Evolutionary conservation across 2,888 invertebrate genomes (phyloP), one percentile per base, ranked within the genome.

Genomic region (Rhimphoctona megacephalus): DNA sequence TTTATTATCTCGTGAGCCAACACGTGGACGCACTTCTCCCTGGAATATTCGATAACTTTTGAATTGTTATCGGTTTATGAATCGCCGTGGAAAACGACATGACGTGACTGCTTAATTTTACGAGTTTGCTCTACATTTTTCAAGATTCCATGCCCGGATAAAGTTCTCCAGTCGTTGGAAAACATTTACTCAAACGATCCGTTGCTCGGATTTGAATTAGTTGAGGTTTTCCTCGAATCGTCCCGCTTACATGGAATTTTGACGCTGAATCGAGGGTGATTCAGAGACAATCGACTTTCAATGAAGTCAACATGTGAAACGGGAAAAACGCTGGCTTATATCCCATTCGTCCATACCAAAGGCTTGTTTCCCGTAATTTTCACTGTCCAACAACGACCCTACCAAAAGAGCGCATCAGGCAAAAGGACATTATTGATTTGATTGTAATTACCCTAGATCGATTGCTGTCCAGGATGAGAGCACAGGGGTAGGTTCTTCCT

Each of bases 391-490:
- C 39, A 54, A 43, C 17, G 43, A 25, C 52, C 11, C 19, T 7
- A 54, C 30, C 43, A 25, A 25, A 79, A 72, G 54, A 78, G 78
- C 67, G 67, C 39, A 67, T 22, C 66, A 61, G 61, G 64, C 69
- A 33, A 76, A 74, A 52, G 64, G 76, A 54, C 80, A 22, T 66
- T 83, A 86, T 86, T 83, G 83, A 86, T 86, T 83, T 74, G 83
- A 86, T 86, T 86, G 86, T 83, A 86, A 86, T 86, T 86, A 81
- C 72, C 81, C 43, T 57, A 49, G 72, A 81, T 86, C 86, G 81
- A 73, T 81, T 73, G 72, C 39, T 8, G 54, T 30, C 19, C n/a
- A 54, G 33, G 36, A 43, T n/a, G 36, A 57, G 43, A 49, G 22
- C 30, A 54, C 17, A 30, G 30, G 22, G 11, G n/a, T 25, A 30